These are phyloP conservation scores for Linnaemya vulpina DNA, from an alignment of 2,888 invertebrate species.

Conservation along the genomic window DNA sequence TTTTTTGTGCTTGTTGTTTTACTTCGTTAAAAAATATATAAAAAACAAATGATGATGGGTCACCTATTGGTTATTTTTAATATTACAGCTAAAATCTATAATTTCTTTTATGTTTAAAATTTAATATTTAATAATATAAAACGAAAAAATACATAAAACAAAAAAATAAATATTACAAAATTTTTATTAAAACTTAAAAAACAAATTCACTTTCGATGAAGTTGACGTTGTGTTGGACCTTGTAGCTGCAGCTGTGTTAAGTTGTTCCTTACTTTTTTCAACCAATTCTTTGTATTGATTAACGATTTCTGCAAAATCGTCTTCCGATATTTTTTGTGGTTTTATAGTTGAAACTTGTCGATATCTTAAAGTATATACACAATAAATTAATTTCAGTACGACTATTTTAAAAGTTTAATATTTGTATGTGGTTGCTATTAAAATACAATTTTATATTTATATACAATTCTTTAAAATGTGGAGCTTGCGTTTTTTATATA, in stretches of 20 bases:
- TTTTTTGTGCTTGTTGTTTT: constrained; percentile 25
- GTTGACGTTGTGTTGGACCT: constrained; percentile 42
- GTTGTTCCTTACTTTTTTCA: constrained; percentile 50
- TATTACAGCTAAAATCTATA: constrained; percentile 48
- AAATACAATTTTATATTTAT: no score
- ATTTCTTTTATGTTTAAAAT: constrained; percentile 31
- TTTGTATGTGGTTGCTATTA: no score
- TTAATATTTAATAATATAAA: constrained; percentile 56
- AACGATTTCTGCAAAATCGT: constrained; percentile 76
- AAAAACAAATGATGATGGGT: constrained; percentile 49
- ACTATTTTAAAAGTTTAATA: no score
- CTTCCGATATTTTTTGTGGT: constrained; percentile 76
- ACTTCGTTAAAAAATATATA: constrained; percentile 43
- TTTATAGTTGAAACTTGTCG: constrained; percentile 79
- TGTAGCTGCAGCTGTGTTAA: constrained; percentile 59
- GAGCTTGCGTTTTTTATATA: no score
- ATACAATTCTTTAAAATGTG: no score
- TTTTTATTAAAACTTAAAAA: constrained; percentile 64
- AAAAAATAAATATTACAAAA: constrained; percentile 32
- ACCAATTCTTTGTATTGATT: constrained; percentile 74
- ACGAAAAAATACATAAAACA: constrained; percentile 65
- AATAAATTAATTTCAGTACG: not conserved
- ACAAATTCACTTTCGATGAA: constrained; percentile 65
- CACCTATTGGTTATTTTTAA: constrained; percentile 40
- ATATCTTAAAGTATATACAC: constrained; percentile 75